Conservation (phyloP, 2,888 invertebrate species). For the Sisyra terminalis region DNA sequence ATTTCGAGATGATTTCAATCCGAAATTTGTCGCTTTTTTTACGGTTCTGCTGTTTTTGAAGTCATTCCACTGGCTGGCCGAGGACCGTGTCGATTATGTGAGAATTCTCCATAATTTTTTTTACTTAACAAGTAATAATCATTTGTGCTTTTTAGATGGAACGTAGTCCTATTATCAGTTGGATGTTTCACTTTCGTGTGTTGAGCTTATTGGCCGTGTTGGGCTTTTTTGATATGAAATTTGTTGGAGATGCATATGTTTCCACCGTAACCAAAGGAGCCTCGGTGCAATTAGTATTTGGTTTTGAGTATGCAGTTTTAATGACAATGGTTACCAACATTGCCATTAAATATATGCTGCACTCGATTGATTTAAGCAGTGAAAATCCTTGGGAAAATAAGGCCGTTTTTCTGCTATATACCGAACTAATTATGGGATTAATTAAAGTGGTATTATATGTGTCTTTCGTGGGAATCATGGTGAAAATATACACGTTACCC, state of each 20-base stretch:
- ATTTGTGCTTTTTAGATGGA: slow-evolving; percentile 67
- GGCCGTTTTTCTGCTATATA: slow-evolving; percentile 91
- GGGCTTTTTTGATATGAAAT: slow-evolving; percentile 68
- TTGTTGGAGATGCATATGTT: slow-evolving; percentile 87
- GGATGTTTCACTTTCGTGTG: slow-evolving; percentile 86
- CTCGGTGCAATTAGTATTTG: slow-evolving; percentile 95
- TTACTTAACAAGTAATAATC: slow-evolving; percentile 1
- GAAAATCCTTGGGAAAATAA: slow-evolving; percentile 99
- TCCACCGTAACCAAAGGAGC: slow-evolving; percentile 87
- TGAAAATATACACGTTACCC: slow-evolving; percentile 91
- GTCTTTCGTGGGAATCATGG: slow-evolving; percentile 90
- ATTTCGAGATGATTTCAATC: slow-evolving; percentile 96
- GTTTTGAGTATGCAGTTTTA: slow-evolving; percentile 97
- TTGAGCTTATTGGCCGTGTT: slow-evolving; percentile 67
- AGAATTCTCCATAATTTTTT: slow-evolving; percentile 28
- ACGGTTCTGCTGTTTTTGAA: slow-evolving; percentile 91
- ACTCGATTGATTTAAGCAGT: slow-evolving; percentile 75
- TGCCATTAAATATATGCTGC: slow-evolving; percentile 77
- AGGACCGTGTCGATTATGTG: slow-evolving; percentile 97
- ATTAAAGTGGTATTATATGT: slow-evolving; percentile 70
- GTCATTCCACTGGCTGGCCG: slow-evolving; percentile 99
- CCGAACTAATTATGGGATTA: slow-evolving; percentile 86
- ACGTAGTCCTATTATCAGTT: slow-evolving; percentile 90
- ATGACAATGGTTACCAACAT: slow-evolving; percentile 87
- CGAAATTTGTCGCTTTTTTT: slow-evolving; percentile 94